Base-by-base conservation (phyloP, 1,140 invertebrate genomes). In the Laupala kohalensis region DNA sequence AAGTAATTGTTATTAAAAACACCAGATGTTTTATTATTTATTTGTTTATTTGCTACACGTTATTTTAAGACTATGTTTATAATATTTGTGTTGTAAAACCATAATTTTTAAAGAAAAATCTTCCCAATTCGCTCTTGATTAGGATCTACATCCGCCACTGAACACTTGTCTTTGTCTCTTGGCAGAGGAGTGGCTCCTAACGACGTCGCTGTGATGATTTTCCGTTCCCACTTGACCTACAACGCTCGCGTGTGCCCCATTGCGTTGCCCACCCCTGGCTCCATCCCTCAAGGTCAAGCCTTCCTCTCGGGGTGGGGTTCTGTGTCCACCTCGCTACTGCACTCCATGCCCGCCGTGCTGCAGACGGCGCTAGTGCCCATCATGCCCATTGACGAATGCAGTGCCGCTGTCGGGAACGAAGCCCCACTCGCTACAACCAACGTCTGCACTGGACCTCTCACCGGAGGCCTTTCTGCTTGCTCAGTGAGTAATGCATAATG, bases 121-220 rank as follows among this genome's bases (percentile, higher is more conserved):
- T n/a, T n/a, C n/a, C n/a, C n/a, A n/a, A n/a, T n/a, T n/a, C n/a
- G n/a, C n/a, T n/a, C n/a, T n/a, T n/a, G n/a, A n/a, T n/a, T n/a
- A n/a, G n/a, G n/a, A n/a, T n/a, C n/a, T n/a, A n/a, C n/a, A n/a
- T n/a, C n/a, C n/a, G n/a, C n/a, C n/a, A n/a, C n/a, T n/a, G n/a
- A n/a, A n/a, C n/a, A n/a, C n/a, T n/a, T n/a, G n/a, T n/a, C n/a
- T n/a, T n/a, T n/a, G n/a, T n/a, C n/a, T n/a, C n/a, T n/a, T n/a
- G n/a, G n/a, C n/a, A 82, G 81, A 23, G 81, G 81, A 6, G 84
- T 84, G n/a, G 82, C 79, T 24, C 81, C 82, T 65, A 82, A 86
- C 72, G 90, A 92, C 74, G 86, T 91, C 67, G 88, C 86, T 30
- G 66, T 91, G 0, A 76, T 91, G 25, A 82, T 81, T 72, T 76